phyloP scores from a whole-genome alignment of 2,113 vertebrate genomes.

The Chamaetylas fuelleborni region DNA sequence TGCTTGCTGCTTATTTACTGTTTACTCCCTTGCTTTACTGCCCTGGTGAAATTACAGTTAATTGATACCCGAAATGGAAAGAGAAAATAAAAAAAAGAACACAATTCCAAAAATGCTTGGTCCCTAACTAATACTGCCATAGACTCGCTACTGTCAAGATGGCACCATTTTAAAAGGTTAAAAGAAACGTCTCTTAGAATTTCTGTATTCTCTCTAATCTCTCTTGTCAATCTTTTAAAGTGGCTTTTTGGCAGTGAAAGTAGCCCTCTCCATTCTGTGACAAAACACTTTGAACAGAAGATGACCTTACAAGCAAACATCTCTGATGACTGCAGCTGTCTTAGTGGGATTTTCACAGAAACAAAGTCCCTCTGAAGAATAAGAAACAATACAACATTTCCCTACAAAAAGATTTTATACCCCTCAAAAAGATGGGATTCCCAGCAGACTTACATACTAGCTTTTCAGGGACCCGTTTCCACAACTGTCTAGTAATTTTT shows the following conservation, averaged over 20 bases:
- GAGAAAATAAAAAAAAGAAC: neutral
- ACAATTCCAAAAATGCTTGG: slow-evolving; percentile 1
- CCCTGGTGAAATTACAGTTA: slow-evolving; percentile 49
- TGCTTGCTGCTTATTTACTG: slow-evolving; percentile 68
- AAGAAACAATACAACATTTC: neutral
- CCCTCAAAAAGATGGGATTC: neutral
- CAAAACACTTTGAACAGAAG: neutral
- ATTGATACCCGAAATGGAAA: slow-evolving; percentile 33
- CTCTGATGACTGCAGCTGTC: neutral
- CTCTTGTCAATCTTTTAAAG: slow-evolving; percentile 33
- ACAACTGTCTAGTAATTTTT: neutral
- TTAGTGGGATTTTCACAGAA: neutral
- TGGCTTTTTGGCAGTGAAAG: slow-evolving; percentile 19
- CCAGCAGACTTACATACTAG: neutral
- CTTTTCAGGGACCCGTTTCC: neutral
- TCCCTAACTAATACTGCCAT: neutral
- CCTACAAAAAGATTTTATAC: neutral
- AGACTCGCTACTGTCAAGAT: neutral
- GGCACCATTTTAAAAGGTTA: slow-evolving; percentile 10
- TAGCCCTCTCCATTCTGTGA: neutral
- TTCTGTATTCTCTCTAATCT: neutral
- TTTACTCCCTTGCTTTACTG: slow-evolving; percentile 56
- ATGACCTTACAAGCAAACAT: slow-evolving; percentile 8
- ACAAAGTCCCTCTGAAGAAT: neutral
- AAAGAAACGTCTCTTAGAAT: neutral